Percentiles rank a stretch among this genome's conserved stretches.
Evolutionary conservation across 2,113 vertebrate genomes (phyloP).

Genomic region (Melanerpes formicivorus): DNA sequence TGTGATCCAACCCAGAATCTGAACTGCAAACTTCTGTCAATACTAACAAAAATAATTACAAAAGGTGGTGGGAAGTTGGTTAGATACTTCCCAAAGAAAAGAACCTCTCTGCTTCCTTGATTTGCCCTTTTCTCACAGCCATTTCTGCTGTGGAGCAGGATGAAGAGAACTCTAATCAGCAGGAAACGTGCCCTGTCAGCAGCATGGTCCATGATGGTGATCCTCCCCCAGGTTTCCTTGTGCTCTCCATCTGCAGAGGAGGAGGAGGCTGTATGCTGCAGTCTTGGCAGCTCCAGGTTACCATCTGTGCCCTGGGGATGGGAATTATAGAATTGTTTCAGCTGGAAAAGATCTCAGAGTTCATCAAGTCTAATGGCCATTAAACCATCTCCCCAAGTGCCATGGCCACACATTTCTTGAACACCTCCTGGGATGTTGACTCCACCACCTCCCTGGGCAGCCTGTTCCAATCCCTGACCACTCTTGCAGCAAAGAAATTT

Average conservation of each 20-base stretch:
- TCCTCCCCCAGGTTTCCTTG: too few species aligned
- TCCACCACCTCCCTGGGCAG: too few species aligned
- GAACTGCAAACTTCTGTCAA: not conserved
- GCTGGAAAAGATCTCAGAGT: too few species aligned
- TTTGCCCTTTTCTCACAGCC: not conserved
- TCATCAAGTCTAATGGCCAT: too few species aligned
- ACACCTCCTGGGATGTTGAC: too few species aligned
- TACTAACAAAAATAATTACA: not conserved
- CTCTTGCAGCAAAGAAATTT: too few species aligned
- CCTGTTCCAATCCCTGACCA: too few species aligned
- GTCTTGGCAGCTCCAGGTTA: not conserved
- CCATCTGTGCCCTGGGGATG: fast-evolving
- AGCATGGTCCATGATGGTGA: not conserved
- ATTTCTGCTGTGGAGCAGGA: not conserved
- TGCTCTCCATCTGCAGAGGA: not conserved
- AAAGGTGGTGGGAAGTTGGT: not conserved
- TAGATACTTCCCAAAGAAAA: not conserved
- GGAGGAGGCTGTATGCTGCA: not conserved
- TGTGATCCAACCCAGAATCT: not conserved
- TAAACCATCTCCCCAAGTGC: too few species aligned
- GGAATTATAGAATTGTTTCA: not conserved
- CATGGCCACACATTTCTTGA: too few species aligned
- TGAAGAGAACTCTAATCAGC: too few species aligned
- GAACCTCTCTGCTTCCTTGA: not conserved
- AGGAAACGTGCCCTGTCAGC: not conserved